These are phyloP conservation scores for Cerceris ruficornis DNA, from an alignment of 2,888 invertebrate genomes.

Conservation along the genomic window DNA sequence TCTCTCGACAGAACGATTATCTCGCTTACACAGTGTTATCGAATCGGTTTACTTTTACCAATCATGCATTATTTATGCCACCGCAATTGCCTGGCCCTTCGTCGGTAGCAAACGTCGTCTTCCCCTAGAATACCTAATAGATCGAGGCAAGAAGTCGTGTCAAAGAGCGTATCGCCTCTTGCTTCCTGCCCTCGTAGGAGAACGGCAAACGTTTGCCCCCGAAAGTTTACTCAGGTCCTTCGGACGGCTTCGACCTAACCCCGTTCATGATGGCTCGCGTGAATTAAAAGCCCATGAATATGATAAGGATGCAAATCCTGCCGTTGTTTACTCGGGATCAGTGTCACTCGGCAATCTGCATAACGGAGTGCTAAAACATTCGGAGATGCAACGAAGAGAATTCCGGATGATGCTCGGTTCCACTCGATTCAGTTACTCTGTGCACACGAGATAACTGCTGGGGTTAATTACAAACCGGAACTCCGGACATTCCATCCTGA, in stretches of 20 bases:
- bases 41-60: constrained; percentile 26
- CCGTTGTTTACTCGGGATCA: constrained; percentile 73
- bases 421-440: constrained; percentile 16
- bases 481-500: constrained; percentile 43
- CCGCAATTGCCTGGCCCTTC: constrained; percentile 30
- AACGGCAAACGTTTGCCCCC: constrained; percentile 28
- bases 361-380: constrained; percentile 58
- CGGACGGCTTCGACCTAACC: constrained; percentile 30
- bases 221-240: constrained; percentile 51
- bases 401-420: constrained; percentile 16
- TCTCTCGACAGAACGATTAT: not conserved
- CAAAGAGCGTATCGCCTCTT: constrained; percentile 31
- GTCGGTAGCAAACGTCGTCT: constrained; percentile 41
- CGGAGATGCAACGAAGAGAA: constrained; percentile 14
- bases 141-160: constrained; percentile 47
- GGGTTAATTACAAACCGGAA: constrained; percentile 61
- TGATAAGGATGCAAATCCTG: constrained; percentile 74
- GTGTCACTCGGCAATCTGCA: constrained; percentile 72
- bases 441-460: constrained; percentile 35
- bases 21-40: not conserved
- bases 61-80: constrained; percentile 47
- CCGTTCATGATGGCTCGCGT: constrained; percentile 49
- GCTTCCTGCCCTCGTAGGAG: constrained; percentile 3
- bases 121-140: constrained; percentile 35
- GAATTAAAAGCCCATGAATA: constrained; percentile 78